These are phyloP conservation scores for Salmo trutta DNA, from an alignment of 2,797 vertebrate genomes.

Conservation along the genomic window DNA sequence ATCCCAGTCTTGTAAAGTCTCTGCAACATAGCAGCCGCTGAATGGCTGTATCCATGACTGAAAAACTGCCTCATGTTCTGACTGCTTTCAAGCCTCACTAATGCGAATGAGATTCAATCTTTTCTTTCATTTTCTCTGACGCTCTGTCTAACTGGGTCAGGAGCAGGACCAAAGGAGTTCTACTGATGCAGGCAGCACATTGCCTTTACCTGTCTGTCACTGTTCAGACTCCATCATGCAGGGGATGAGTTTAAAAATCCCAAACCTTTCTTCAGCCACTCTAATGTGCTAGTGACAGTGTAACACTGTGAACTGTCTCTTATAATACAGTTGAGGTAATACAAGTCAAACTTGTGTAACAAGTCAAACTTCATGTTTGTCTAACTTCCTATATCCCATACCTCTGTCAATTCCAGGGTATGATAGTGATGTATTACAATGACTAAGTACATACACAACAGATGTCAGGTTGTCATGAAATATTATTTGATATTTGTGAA, in stretches of 20 bases:
- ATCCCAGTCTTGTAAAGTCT: slow-evolving; percentile 41
- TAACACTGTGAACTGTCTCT: not conserved
- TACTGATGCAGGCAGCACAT: not conserved
- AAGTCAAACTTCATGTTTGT: not conserved
- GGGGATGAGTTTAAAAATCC: not conserved
- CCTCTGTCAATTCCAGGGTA: not conserved
- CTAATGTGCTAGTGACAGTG: not conserved
- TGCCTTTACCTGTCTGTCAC: not conserved
- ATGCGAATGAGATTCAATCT: slow-evolving; percentile 51
- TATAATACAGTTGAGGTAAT: not conserved
- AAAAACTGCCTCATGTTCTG: slow-evolving; percentile 43
- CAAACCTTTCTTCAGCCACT: not conserved
- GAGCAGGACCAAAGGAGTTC: not conserved
- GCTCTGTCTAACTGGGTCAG: slow-evolving; percentile 33
- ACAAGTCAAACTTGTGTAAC: not conserved
- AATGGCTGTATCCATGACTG: slow-evolving; percentile 38
- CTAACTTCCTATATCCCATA: not conserved
- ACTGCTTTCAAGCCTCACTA: slow-evolving; percentile 45
- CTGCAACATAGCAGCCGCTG: slow-evolving; percentile 16
- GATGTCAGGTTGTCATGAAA: no score
- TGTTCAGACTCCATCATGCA: not conserved
- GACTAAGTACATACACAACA: no score
- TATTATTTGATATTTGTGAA: no score
- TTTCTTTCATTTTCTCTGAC: slow-evolving; percentile 33
- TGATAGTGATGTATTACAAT: not conserved